Evolutionary conservation across 2,113 vertebrate species (phyloP).

Genomic region (Shinisaurus crocodilurus): DNA sequence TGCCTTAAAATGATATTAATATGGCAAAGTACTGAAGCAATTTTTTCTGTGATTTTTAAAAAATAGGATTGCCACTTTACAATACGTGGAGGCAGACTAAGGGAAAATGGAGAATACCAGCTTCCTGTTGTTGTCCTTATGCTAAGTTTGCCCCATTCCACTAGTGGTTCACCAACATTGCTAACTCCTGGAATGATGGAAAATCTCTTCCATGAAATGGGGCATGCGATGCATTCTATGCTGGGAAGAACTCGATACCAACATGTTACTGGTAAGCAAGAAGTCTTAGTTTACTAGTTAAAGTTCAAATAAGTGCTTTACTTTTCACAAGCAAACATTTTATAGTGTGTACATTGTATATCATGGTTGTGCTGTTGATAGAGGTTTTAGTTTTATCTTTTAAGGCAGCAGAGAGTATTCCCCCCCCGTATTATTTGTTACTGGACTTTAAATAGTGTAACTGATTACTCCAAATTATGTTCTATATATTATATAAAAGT

Average conservation of each 20-base stretch:
- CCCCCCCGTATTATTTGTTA: background rate
- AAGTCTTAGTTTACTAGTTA: background rate
- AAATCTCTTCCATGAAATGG: slow-evolving; percentile 99
- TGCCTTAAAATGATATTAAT: slow-evolving; percentile 6
- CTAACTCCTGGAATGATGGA: slow-evolving; percentile 97
- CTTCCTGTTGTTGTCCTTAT: slow-evolving; percentile 96
- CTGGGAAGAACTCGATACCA: slow-evolving; percentile 95
- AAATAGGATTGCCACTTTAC: slow-evolving; percentile 97
- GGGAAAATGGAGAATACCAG: slow-evolving; percentile 89
- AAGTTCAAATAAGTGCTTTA: background rate
- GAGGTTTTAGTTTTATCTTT: background rate
- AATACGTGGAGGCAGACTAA: slow-evolving; percentile 90
- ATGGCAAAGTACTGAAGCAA: background rate
- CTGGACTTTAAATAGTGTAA: background rate
- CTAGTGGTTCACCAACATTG: slow-evolving; percentile 81
- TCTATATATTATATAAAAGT: background rate
- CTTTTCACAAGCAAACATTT: background rate
- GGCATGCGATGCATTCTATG: slow-evolving; percentile 99
- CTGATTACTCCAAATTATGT: background rate
- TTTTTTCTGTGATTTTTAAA: slow-evolving; percentile 19
- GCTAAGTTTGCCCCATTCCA: slow-evolving; percentile 89
- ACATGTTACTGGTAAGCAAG: slow-evolving; percentile 89
- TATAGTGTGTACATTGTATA: background rate
- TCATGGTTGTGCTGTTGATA: background rate
- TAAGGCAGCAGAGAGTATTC: background rate